Base-by-base conservation (phyloP, 2,797 vertebrate species). In the Semotilus atromaculatus region DNA sequence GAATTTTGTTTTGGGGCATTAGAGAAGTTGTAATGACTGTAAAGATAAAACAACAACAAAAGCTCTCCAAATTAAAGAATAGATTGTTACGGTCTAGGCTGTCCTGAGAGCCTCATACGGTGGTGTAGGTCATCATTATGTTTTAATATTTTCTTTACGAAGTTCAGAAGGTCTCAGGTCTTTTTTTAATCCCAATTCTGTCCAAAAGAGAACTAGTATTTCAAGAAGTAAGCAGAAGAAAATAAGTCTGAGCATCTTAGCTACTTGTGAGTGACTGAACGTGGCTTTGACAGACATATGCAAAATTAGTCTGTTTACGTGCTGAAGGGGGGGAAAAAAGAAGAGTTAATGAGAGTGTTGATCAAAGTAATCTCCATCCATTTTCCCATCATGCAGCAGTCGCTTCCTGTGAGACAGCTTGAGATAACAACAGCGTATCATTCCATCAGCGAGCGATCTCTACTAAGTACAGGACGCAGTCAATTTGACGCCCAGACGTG, bases 361-460 rank as follows among this genome's bases (percentile, higher is more conserved):
- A 94, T 95, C 92, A 94, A 89, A 87, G 86, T 91, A 91, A 94
- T 94, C 92, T 93, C 87, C 90, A 85, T 92, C 91, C 84, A 91
- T 84, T 89, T 89, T 83, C 73, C 91, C 91, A 93, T 93, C 85
- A 84, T 86, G 88, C 88, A 88, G 89, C 91, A 85, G 86, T 91
- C 70, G 88, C 91, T 91, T 91, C 85, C 91, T 40, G 23, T 36
- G 34, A 86, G 81, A 80, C 81, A 21, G 53, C 83, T 72, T n/a
- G 71, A 73, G 73, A 85, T 86, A 85, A 86, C 84, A 84, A 80
- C 84, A 74, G 88, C 79, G 58, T 76, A 85, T 89, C 86, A 73
- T 78, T 88, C 88, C 81, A 87, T 88, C 85, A 76, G 80, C 34
- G 70, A 66, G 62, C 40, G 81, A 80, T 86, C 76, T 74, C 68